Percentiles rank a stretch among this genome's conserved stretches.
Conservation (phyloP, 2,113 vertebrate species). For the Suncus etruscus region DNA sequence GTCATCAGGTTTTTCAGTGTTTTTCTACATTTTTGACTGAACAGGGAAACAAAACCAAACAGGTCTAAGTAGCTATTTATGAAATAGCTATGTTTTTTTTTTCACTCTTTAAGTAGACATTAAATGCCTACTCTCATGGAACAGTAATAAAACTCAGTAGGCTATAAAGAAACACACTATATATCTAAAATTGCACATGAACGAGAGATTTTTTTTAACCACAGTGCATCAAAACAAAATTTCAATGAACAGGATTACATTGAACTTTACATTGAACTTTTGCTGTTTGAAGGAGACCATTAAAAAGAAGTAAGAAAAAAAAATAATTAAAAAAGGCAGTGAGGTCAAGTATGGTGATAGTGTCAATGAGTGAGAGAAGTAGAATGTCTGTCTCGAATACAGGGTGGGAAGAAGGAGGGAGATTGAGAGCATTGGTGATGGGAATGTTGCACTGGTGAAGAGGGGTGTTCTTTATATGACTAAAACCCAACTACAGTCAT, state of each 20-base stretch:
- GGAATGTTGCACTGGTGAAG: too few species aligned
- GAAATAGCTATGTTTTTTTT: not conserved
- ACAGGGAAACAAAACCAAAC: not conserved
- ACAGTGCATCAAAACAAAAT: constrained; percentile 40
- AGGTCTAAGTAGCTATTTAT: not conserved
- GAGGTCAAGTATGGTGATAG: too few species aligned
- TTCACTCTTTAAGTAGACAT: not conserved
- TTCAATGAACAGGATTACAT: constrained; percentile 42
- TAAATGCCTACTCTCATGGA: constrained; percentile 31
- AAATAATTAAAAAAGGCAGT: too few species aligned
- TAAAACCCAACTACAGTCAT: too few species aligned
- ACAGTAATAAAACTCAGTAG: constrained; percentile 26
- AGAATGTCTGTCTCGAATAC: too few species aligned
- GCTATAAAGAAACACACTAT: constrained; percentile 1
- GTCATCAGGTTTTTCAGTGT: not conserved
- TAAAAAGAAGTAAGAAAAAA: constrained; percentile 11
- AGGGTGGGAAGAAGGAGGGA: too few species aligned
- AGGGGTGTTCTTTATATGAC: too few species aligned
- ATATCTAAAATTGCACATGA: constrained; percentile 48
- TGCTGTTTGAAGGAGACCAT: constrained; percentile 33
- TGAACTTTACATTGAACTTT: not conserved
- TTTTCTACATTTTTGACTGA: constrained; percentile 27
- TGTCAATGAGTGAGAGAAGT: too few species aligned
- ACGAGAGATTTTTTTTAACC: constrained; percentile 45
- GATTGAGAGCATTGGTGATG: too few species aligned